Base-by-base conservation (phyloP, 2,113 vertebrate species). In the Ploceus nigricollis region DNA sequence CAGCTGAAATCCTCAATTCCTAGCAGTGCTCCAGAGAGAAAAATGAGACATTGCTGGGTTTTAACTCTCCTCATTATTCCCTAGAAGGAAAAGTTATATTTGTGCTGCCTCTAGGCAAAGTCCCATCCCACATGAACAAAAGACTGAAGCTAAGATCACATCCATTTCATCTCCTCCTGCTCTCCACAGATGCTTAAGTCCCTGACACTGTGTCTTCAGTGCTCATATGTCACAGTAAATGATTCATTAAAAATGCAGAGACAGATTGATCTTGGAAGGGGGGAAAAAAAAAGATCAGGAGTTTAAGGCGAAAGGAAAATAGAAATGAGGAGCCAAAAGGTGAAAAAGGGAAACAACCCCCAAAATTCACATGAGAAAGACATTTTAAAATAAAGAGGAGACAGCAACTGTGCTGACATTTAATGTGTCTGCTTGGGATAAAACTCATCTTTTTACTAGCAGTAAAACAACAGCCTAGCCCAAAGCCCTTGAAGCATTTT, bases 201-300 rank as follows among this genome's bases (percentile, higher is more conserved):
- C 85, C 88, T 78, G 88, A 90, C 85, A 75, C 82, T 53, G 82
- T 89, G 75, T 70, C 94, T 94, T 92, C 89, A 60, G 69, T 28
- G 68, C 88, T 96, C 82, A 18, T 68, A 86, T 90, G 88, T 81
- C 95, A 95, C 76, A 88, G 85, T 30, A 93, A 94, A 92, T 54
- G 85, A 81, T 60, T 93, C 96, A 94, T 97, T 96, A 94, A 96
- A 94, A 96, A 96, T 94, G 89, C 78, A 82, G 9, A 68, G 79
- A 87, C 90, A 93, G 94, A 94, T 84, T 96, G 91, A 92, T 93
- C 76, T 81, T 19, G 53, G 82, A 79, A 91, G 24, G 20, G 37
- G 11, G 5, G 0, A 2, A 22, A 60, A 5, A 9, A 28, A 61
- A 39, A 61, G 47, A 81, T 64, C 73, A 21, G 70, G 65, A 90